These are phyloP conservation scores for Poeciliopsis prolifica DNA, from an alignment of 2,113 vertebrate species.

Conservation along the genomic window DNA sequence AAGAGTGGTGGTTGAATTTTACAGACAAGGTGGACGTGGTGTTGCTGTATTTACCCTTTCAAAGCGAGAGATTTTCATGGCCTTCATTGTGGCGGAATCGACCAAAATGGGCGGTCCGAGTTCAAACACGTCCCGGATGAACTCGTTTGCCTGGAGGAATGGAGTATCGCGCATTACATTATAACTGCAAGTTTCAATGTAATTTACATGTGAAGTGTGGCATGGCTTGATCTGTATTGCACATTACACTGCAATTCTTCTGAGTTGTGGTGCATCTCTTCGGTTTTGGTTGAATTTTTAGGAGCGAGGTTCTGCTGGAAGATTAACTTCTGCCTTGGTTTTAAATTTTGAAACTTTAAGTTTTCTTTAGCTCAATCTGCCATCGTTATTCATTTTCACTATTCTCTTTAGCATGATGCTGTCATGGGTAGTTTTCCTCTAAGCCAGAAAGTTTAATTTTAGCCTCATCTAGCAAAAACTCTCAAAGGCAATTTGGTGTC, in stretches of 20 bases:
- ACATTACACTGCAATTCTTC: neutral
- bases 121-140: conserved; percentile 96
- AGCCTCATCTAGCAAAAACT: too few relatives aligned
- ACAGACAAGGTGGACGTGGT: neutral
- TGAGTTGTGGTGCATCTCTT: neutral
- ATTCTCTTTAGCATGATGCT: neutral
- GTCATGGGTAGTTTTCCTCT: neutral
- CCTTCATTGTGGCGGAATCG: conserved; percentile 90
- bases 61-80: conserved; percentile 94
- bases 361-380: neutral
- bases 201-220: too few relatives aligned
- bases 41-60: conserved; percentile 85
- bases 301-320: neutral
- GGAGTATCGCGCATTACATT: neutral
- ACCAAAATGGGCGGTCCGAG: conserved; percentile 93
- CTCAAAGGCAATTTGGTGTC: neutral
- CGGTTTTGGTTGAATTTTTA: neutral
- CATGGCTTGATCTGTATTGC: too few relatives aligned
- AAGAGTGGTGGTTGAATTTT: neutral
- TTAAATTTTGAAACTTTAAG: neutral
- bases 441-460: too few relatives aligned
- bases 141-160: conserved; percentile 88
- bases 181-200: too few relatives aligned
- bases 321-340: neutral
- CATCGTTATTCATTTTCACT: too few relatives aligned